Conservation (phyloP, 2,888 invertebrate genomes). For the Tipula lateralis region DNA sequence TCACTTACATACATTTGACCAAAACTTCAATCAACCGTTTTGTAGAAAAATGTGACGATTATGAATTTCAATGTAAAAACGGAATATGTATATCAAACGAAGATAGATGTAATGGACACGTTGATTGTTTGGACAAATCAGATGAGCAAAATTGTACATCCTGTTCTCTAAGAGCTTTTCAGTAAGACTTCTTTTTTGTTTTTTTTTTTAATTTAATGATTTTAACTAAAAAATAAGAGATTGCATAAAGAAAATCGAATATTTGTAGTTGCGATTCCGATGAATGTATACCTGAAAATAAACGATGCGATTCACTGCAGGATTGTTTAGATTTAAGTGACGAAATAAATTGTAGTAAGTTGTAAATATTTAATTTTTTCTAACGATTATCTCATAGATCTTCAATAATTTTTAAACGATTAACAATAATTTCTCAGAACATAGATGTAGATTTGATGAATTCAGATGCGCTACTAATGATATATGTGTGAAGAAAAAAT, state of each 20-base stretch:
- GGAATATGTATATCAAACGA: constrained; percentile 57
- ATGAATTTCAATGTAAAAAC: constrained; percentile 55
- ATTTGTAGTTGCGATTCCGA: constrained; percentile 54
- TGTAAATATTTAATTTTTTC: neutral
- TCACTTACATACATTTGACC: neutral
- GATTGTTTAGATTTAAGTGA: constrained; percentile 60
- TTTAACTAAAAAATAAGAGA: constrained; percentile 31
- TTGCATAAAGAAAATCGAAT: constrained; percentile 29
- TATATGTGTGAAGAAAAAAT: constrained; percentile 56
- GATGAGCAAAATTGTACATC: constrained; percentile 56
- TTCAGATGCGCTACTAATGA: constrained; percentile 64
- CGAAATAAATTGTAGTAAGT: constrained; percentile 53
- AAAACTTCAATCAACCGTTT: neutral
- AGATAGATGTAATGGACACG: constrained; percentile 34
- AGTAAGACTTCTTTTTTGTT: constrained; percentile 42
- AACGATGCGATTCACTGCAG: constrained; percentile 54
- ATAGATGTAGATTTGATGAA: constrained; percentile 49
- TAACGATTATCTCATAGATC: neutral
- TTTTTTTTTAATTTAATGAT: constrained; percentile 25
- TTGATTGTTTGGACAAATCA: constrained; percentile 58
- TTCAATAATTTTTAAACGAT: neutral
- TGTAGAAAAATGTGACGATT: constrained; percentile 20
- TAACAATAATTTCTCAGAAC: neutral
- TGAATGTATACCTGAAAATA: constrained; percentile 56
- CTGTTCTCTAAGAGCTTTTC: constrained; percentile 46